Evolutionary conservation across 2,113 vertebrate species (phyloP).

Genomic region (Cnemophilus loriae): DNA sequence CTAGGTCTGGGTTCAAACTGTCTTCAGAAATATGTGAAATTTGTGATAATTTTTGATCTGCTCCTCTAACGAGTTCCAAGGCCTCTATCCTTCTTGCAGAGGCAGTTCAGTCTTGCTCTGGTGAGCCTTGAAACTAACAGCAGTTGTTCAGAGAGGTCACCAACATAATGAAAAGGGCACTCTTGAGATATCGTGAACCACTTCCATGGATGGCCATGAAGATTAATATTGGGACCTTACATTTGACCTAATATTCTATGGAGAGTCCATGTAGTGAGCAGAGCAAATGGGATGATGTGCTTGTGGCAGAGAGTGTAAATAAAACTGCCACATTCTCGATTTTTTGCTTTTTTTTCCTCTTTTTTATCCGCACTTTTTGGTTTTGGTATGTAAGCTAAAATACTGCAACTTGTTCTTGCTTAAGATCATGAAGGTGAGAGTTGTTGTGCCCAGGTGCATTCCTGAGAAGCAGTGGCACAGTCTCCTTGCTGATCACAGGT

Average conservation of each 20-base stretch:
- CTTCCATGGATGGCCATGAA: conserved; percentile 12
- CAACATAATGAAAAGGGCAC: conserved; percentile 24
- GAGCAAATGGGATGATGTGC: neutral
- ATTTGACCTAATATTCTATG: conserved; percentile 23
- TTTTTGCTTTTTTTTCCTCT: accelerated
- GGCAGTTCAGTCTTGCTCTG: neutral
- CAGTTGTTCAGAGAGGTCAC: conserved; percentile 7
- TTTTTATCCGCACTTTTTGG: accelerated
- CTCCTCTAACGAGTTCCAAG: neutral
- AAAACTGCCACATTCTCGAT: neutral
- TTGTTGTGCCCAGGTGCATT: neutral
- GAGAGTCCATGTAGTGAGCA: neutral
- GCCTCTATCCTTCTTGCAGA: neutral
- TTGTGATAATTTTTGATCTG: neutral
- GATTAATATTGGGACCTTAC: conserved; percentile 15
- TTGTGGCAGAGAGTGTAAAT: neutral
- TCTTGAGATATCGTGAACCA: conserved; percentile 7
- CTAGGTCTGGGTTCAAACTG: neutral
- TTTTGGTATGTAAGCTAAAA: neutral
- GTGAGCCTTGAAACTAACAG: conserved; percentile 30
- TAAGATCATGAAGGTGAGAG: neutral
- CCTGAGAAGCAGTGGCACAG: neutral
- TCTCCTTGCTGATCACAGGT: neutral
- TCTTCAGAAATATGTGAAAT: neutral
- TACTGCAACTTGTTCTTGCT: neutral